Evolutionary conservation across 2,113 vertebrate genomes (phyloP), one percentile per base, ranked within the genome.

Genomic region (Alexandromys fortis): DNA sequence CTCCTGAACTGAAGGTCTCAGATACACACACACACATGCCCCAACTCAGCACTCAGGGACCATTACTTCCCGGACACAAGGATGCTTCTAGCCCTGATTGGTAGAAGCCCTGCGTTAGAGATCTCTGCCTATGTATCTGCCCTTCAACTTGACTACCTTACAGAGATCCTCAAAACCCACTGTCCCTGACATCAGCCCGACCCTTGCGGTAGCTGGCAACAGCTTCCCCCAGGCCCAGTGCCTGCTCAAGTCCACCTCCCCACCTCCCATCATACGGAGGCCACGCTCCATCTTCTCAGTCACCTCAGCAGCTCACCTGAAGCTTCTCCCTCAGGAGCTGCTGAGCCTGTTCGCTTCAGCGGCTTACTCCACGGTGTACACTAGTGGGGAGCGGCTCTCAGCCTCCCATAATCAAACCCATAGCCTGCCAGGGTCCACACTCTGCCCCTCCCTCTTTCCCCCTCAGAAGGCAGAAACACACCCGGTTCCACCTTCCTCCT

Each of bases 141-240:
- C 24, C 70, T 65, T 52, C 49, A 88, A 81, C 76, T 67, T 76
- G 67, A 85, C 30, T 73, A 42, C 86, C 52, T 73, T 33, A 24
- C 4, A 11, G 47, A 93, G 24, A 87, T 52, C 55, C 28, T 94
- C 35, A 61, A 55, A 14, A 17, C 2, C 65, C 70, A 24, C 28
- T 2, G 24, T 61, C 45, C 33, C 35, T 82, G 93, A 91, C 72
- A 87, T 72, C 72, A 33, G 61, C 22, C 45, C 38, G 89, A 63
- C 16, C 35, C 65, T 91, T 91, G 65, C 14, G 52, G 76, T 28
- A 49, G n/a, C 45, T 28, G 30, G 65, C 17, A 81, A 61, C 0
- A 16, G 7, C 65, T 30, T 28, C 11, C 7, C 10, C 13, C 4
- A 1, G 19, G 52, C n/a, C 24, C 13, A 2, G 1, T 14, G 19